Evolutionary conservation across 2,888 invertebrate species (phyloP).

Genomic region (Cephus nigrinus): DNA sequence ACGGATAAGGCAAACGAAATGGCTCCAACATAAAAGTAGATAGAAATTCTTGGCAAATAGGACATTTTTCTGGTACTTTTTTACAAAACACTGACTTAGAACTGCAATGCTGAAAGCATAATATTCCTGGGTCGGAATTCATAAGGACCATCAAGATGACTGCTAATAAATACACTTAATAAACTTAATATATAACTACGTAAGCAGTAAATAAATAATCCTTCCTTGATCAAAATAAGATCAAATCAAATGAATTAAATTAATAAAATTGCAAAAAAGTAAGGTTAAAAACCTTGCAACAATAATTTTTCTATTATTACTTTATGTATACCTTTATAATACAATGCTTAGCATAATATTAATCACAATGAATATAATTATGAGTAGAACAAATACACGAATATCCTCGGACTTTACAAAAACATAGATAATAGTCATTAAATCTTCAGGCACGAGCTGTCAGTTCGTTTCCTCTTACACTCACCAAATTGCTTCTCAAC

Average conservation of each 20-base stretch:
- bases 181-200: background rate
- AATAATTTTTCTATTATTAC: background rate
- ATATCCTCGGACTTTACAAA: background rate
- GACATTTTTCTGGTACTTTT: conserved; percentile 80
- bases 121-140: conserved; percentile 77
- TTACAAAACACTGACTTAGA: conserved; percentile 85
- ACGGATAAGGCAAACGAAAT: conserved; percentile 84
- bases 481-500: background rate
- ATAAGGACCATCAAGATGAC: conserved; percentile 18
- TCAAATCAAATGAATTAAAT: background rate
- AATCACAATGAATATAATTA: background rate
- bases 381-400: background rate
- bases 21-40: conserved; percentile 35
- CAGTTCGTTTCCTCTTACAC: background rate
- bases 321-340: background rate
- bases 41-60: conserved; percentile 71
- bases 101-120: conserved; percentile 92
- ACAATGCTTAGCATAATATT: background rate
- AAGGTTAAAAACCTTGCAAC: background rate
- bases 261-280: background rate
- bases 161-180: background rate
- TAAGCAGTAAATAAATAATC: background rate
- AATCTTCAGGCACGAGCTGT: background rate
- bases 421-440: background rate
- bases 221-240: background rate